These are phyloP conservation scores for Halcyon chelicuti DNA, from an alignment of 2,797 vertebrate species.

Conservation along the genomic window DNA sequence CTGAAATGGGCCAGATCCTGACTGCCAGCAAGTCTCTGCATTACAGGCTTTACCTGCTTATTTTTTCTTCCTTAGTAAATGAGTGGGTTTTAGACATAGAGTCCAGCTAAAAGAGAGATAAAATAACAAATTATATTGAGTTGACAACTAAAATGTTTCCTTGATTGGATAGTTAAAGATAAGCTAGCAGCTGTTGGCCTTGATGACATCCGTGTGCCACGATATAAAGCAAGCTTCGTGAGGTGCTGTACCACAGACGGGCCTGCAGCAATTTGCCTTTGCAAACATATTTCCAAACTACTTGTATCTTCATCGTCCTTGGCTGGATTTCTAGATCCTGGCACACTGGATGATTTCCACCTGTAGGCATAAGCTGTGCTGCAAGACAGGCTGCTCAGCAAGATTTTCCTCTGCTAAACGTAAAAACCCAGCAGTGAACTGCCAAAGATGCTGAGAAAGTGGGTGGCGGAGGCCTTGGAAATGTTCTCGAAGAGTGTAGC, in stretches of 20 bases:
- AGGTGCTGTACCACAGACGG: neutral
- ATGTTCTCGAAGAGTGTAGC: neutral
- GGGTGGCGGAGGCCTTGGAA: neutral
- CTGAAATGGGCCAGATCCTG: neutral
- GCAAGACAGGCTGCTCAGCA: neutral
- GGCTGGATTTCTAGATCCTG: neutral
- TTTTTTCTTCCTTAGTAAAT: neutral
- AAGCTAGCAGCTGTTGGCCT: neutral
- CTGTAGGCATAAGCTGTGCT: neutral
- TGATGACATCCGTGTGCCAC: neutral
- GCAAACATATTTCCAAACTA: neutral
- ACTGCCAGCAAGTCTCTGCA: neutral
- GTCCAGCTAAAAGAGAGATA: neutral
- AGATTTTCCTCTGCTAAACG: neutral
- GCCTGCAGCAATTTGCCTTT: neutral
- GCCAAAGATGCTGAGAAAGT: neutral
- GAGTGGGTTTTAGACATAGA: neutral
- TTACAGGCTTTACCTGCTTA: neutral
- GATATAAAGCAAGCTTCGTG: neutral
- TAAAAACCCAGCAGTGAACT: neutral
- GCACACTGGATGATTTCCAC: neutral
- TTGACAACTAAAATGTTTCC: neutral
- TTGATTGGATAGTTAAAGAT: neutral
- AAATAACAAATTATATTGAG: neutral
- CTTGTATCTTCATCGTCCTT: neutral